phyloP scores from a whole-genome alignment of 2,888 invertebrate genomes.

The Drosophila quasianomalipes region DNA sequence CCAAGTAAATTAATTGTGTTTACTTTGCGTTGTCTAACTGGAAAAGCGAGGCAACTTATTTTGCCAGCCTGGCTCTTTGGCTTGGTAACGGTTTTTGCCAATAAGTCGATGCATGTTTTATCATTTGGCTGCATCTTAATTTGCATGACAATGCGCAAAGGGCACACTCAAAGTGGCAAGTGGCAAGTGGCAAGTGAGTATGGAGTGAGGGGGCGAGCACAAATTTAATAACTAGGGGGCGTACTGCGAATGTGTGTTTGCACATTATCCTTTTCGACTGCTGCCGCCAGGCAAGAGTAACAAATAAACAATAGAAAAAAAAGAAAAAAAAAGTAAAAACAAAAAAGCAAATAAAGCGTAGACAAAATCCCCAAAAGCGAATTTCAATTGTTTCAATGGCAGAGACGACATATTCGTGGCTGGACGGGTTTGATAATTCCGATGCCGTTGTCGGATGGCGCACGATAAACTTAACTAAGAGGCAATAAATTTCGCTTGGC shows the following conservation, averaged over 20 bases:
- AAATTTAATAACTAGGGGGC: slow-evolving; percentile 21
- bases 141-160: slow-evolving; percentile 54
- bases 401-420: slow-evolving; percentile 36
- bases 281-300: slow-evolving; percentile 27
- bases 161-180: slow-evolving; percentile 20
- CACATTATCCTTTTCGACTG: slow-evolving; percentile 41
- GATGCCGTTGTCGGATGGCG: slow-evolving; percentile 39
- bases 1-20: slow-evolving; percentile 1
- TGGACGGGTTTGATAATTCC: slow-evolving; percentile 70
- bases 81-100: slow-evolving; percentile 11
- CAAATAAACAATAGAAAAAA: slow-evolving; percentile 36
- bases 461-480: slow-evolving; percentile 83
- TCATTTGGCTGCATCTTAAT: slow-evolving; percentile 66
- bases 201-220: neutral
- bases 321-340: slow-evolving; percentile 22
- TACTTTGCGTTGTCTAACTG: neutral
- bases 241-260: slow-evolving; percentile 28
- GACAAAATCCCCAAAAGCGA: slow-evolving; percentile 54
- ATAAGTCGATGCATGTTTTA: slow-evolving; percentile 52
- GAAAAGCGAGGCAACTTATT: slow-evolving; percentile 4
- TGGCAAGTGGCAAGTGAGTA: neutral
- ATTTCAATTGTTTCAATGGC: slow-evolving; percentile 74
- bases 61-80: slow-evolving; percentile 13
- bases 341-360: slow-evolving; percentile 21
- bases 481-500: slow-evolving; percentile 81